Percentiles rank a stretch among this genome's conserved stretches.
phyloP scores from a whole-genome alignment of 1,140 invertebrate genomes.

The Procambarus virginalis region DNA sequence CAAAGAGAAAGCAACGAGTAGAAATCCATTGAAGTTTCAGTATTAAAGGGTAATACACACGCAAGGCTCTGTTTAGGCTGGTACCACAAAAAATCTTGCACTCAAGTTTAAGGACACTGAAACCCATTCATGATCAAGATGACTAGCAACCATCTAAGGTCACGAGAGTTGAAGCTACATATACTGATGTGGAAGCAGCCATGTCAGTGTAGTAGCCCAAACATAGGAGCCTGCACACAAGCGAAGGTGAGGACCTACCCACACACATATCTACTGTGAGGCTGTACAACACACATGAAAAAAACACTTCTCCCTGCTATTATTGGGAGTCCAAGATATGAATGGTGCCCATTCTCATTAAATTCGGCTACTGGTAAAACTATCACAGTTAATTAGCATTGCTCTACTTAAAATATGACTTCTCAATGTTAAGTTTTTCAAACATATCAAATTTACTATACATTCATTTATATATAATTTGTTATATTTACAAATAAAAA shows the following conservation, averaged over 20 bases:
- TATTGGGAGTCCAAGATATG: neutral
- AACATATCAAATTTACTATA: constrained; percentile 42
- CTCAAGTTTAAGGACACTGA: neutral
- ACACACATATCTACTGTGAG: constrained; percentile 38
- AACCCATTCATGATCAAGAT: neutral
- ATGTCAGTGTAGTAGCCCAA: neutral
- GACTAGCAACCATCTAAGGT: neutral
- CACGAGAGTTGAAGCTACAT: neutral
- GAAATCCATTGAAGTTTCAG: constrained; percentile 54
- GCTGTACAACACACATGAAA: constrained; percentile 23
- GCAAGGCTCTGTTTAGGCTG: neutral
- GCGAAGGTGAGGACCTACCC: constrained; percentile 15
- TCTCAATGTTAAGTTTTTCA: constrained; percentile 38
- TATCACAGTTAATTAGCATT: constrained; percentile 60
- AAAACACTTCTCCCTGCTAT: constrained; percentile 42
- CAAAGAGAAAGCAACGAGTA: neutral
- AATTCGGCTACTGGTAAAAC: constrained; percentile 39
- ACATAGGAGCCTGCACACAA: constrained; percentile 12
- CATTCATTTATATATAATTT: constrained; percentile 49
- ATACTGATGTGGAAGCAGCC: neutral
- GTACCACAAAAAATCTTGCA: neutral
- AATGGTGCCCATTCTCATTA: constrained; percentile 27
- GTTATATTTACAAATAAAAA: constrained; percentile 55
- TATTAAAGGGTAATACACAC: neutral
- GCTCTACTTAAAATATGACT: constrained; percentile 56